Evolutionary conservation across 2,888 invertebrate genomes (phyloP).

Genomic region (Sinopyrophorus schimmeli): DNA sequence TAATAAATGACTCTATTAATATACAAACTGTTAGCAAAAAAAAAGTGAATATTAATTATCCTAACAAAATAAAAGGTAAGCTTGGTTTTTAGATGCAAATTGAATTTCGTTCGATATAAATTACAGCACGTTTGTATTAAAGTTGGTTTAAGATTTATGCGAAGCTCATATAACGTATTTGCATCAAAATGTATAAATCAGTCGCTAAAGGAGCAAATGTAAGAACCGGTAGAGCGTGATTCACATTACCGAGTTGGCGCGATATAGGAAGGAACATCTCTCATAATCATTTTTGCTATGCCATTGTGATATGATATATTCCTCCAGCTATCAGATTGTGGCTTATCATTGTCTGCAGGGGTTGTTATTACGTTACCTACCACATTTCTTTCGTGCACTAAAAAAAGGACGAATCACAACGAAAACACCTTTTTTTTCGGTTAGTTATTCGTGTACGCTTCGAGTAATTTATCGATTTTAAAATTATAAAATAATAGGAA

Average conservation of each 20-base stretch:
- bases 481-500: conserved; percentile 27
- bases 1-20: too few relatives aligned
- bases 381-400: conserved; percentile 28
- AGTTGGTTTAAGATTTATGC: conserved; percentile 25
- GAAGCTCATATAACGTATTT: conserved; percentile 46
- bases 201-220: conserved; percentile 49
- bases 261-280: conserved; percentile 55
- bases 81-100: conserved; percentile 3
- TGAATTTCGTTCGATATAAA: conserved; percentile 18
- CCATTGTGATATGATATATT: conserved; percentile 56
- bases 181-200: conserved; percentile 51
- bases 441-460: conserved; percentile 9
- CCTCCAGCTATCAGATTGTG: conserved; percentile 37
- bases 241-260: conserved; percentile 52
- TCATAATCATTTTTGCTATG: conserved; percentile 56
- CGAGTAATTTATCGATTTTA: too few relatives aligned
- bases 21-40: too few relatives aligned
- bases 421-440: conserved; percentile 25
- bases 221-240: conserved; percentile 54
- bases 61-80: too few relatives aligned
- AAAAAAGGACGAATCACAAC: conserved; percentile 36
- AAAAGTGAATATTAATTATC: too few relatives aligned
- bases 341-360: conserved; percentile 41
- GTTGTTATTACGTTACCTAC: conserved; percentile 38
- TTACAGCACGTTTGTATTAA: conserved; percentile 18